Evolutionary conservation across 2,113 vertebrate genomes (phyloP), one percentile per base, ranked within the genome.

Genomic region (Ceratotherium simum): DNA sequence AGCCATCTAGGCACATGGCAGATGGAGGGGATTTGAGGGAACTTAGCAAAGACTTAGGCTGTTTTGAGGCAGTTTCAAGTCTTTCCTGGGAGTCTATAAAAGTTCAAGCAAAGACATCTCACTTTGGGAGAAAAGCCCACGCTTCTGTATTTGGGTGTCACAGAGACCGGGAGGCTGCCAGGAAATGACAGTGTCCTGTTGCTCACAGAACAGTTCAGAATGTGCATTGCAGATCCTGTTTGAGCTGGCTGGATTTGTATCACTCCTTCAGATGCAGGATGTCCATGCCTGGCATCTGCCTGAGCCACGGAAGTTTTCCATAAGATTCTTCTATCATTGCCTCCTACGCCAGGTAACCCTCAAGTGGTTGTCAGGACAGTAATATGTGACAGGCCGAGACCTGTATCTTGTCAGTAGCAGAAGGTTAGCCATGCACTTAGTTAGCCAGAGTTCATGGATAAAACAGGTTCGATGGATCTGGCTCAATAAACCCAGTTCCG

Each of bases 141-240:
- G 58, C 39, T 89, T 97, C 76, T 97, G 82, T 82, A 87, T 93
- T 70, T 78, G 69, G 21, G 54, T 75, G 75, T 83, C 76, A 91
- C 51, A 39, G 56, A 94, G 67, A 78, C 48, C 5, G 27, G 81
- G 72, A 91, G 36, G 79, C 93, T 81, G 42, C 51, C 8, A 33
- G 72, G 65, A 70, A 75, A 33, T 73, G 85, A 79, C 42, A 64
- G 69, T 58, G 33, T 48, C 60, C 73, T 56, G 33, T 65, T 51
- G 23, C n/a, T 75, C 6, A 56, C 23, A 36, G 67, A 93, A 79
- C 67, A 51, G 80, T 17, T 96, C 94, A 70, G 56, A 76, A 84
- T 69, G n/a, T 46, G 25, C 78, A 36, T 51, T 36, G 9, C 36
- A 73, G 82, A 62, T 94, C 58, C 42, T 73, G 27, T 69, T 93